A percentile compares a stretch with the other conserved stretches of the same genome.
phyloP scores from a whole-genome alignment of 2,888 invertebrate species.

The Leistus spinibarbis region DNA sequence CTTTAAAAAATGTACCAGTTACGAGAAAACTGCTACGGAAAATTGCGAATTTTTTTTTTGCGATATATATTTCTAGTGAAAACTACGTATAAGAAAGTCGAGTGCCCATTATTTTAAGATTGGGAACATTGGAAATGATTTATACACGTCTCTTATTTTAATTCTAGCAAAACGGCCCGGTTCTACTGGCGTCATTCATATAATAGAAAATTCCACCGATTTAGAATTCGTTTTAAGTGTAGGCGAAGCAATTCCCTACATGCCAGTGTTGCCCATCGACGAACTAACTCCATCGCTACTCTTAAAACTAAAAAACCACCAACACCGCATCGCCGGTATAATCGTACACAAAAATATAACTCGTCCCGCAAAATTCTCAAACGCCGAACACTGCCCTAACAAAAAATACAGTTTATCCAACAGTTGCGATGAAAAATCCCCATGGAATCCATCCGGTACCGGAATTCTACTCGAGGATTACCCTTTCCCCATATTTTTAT shows the following conservation, averaged over 20 bases:
- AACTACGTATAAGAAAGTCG: too few species aligned
- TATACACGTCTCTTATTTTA: too few species aligned
- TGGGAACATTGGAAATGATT: too few species aligned
- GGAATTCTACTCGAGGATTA: conserved; percentile 79
- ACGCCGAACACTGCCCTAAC: conserved; percentile 85
- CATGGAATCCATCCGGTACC: conserved; percentile 84
- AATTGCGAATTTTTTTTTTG: too few species aligned
- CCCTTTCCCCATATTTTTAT: conserved; percentile 86
- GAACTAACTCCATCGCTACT: conserved; percentile 66
- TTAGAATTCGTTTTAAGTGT: conserved; percentile 73
- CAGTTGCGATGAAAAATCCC: conserved; percentile 51
- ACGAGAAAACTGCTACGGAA: too few species aligned
- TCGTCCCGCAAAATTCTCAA: conserved; percentile 57
- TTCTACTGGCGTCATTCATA: conserved; percentile 83
- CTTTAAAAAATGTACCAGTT: too few species aligned
- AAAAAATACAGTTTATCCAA: conserved; percentile 64
- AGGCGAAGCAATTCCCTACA: conserved; percentile 80
- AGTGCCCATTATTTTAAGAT: too few species aligned
- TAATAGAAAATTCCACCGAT: conserved; percentile 67
- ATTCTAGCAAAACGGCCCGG: conserved; percentile 74
- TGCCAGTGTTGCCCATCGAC: conserved; percentile 71
- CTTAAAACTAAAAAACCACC: conserved; percentile 60
- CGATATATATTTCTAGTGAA: too few species aligned
- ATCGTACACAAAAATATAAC: conserved; percentile 63
- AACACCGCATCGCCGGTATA: conserved; percentile 69